Conservation (phyloP, 2,888 invertebrate species). For the Xestobium rufovillosum region DNA sequence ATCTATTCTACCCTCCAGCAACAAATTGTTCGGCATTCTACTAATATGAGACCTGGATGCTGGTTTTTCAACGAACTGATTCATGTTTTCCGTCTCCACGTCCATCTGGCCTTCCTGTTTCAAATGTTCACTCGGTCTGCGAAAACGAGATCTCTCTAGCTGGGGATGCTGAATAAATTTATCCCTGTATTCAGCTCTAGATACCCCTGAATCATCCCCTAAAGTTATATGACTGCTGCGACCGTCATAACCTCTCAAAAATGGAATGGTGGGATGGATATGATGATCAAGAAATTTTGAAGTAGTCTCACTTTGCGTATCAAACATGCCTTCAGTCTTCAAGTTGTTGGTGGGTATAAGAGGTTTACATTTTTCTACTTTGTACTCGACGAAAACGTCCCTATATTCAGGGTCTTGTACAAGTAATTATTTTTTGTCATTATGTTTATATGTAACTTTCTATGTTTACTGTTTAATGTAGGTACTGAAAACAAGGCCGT, state of each 20-base stretch:
- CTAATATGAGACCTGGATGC: conserved; percentile 31
- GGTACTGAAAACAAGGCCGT: too few relatives aligned
- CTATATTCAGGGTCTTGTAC: conserved; percentile 48
- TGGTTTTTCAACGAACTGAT: conserved; percentile 25
- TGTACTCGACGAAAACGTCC: conserved; percentile 34
- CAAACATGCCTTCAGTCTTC: conserved; percentile 42
- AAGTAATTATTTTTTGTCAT: too few relatives aligned
- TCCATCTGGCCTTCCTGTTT: conserved; percentile 18
- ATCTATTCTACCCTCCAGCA: conserved; percentile 39
- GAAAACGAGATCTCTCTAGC: conserved; percentile 16
- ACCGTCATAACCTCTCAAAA: conserved; percentile 26
- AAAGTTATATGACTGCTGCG: conserved; percentile 12
- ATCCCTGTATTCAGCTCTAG: conserved; percentile 34
- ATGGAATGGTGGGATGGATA: conserved; percentile 36
- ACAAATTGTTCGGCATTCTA: conserved; percentile 36
- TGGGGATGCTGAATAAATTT: conserved; percentile 29
- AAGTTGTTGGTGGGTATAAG: conserved; percentile 34
- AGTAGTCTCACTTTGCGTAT: conserved; percentile 39
- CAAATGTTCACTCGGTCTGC: conserved; percentile 21
- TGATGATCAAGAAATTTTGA: conserved; percentile 38
- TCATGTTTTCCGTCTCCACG: conserved; percentile 29
- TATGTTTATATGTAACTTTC: too few relatives aligned
- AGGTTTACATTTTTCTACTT: conserved; percentile 29
- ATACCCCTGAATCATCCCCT: conserved; percentile 23
- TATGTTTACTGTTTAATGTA: too few relatives aligned